Percentiles rank a stretch among this genome's conserved stretches.
Evolutionary conservation across 2,888 invertebrate genomes (phyloP).

Genomic region (Abscondita cerata): DNA sequence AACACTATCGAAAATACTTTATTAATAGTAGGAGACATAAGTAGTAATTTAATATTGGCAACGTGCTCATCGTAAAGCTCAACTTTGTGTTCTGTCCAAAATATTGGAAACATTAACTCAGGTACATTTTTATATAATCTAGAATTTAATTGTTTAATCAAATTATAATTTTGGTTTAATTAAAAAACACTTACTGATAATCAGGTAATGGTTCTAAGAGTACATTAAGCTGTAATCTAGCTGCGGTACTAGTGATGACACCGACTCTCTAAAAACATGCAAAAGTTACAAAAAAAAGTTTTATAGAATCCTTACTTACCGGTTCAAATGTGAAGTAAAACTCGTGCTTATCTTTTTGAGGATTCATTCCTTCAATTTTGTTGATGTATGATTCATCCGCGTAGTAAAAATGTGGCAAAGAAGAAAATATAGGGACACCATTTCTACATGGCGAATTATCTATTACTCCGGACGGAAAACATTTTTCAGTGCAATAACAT

Average conservation of each 20-base stretch:
- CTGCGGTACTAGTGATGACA: conserved; percentile 78
- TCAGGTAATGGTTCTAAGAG: conserved; percentile 69
- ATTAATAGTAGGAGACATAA: not conserved
- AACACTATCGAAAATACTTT: not conserved
- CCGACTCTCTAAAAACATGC: conserved; percentile 69
- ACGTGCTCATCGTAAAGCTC: conserved; percentile 65
- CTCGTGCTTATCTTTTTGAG: conserved; percentile 72
- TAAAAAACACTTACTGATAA: conserved; percentile 65
- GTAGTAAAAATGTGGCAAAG: conserved; percentile 83
- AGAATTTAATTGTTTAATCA: conserved; percentile 49
- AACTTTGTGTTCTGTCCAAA: conserved; percentile 78
- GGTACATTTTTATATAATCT: conserved; percentile 73
- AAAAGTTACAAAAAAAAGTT: conserved; percentile 24
- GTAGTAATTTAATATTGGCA: conserved; percentile 26
- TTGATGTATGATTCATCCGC: conserved; percentile 73
- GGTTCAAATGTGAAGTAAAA: conserved; percentile 82
- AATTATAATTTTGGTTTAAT: not conserved
- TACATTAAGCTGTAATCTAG: conserved; percentile 82
- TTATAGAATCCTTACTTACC: conserved; percentile 57
- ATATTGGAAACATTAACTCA: conserved; percentile 72
- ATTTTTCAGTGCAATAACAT: conserved; percentile 78
- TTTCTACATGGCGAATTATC: conserved; percentile 81
- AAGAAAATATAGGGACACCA: conserved; percentile 83
- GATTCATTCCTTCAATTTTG: conserved; percentile 72
- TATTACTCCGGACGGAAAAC: conserved; percentile 76